Conservation (phyloP, 1,140 invertebrate genomes). For the Drosophila paulistorum region DNA sequence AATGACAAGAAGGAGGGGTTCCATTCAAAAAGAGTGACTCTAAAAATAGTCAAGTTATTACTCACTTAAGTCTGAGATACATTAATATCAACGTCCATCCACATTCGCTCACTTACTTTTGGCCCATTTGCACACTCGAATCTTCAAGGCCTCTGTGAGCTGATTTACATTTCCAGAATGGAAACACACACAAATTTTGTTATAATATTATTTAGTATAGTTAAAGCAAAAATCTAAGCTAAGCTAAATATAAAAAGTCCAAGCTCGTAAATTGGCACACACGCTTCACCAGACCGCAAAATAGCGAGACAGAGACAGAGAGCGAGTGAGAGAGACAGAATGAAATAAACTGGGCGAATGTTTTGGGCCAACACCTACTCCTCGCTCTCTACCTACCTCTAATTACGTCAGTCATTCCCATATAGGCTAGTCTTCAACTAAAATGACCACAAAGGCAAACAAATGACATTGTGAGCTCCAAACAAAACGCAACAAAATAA, state of each 20-base stretch:
- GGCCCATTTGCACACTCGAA: not conserved
- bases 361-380: conserved; percentile 49
- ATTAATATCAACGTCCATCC: not conserved
- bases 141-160: conserved; percentile 31
- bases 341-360: conserved; percentile 44
- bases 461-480: conserved; percentile 52
- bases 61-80: no score
- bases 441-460: conserved; percentile 53
- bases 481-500: conserved; percentile 8
- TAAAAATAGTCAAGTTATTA: conserved; percentile 7
- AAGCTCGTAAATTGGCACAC: conserved; percentile 77
- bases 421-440: conserved; percentile 35
- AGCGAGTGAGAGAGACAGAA: not conserved
- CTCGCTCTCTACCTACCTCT: conserved; percentile 25
- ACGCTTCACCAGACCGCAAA: conserved; percentile 76
- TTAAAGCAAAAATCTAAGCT: conserved; percentile 38
- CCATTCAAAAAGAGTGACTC: not conserved
- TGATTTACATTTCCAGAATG: conserved; percentile 52
- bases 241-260: conserved; percentile 70
- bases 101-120: not conserved
- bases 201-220: conserved; percentile 43
- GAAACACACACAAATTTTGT: conserved; percentile 44
- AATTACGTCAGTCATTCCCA: conserved; percentile 69
- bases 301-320: conserved; percentile 15
- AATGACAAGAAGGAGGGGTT: not conserved